Conservation (phyloP, 2,888 invertebrate genomes). For the Nycteola revayana region DNA sequence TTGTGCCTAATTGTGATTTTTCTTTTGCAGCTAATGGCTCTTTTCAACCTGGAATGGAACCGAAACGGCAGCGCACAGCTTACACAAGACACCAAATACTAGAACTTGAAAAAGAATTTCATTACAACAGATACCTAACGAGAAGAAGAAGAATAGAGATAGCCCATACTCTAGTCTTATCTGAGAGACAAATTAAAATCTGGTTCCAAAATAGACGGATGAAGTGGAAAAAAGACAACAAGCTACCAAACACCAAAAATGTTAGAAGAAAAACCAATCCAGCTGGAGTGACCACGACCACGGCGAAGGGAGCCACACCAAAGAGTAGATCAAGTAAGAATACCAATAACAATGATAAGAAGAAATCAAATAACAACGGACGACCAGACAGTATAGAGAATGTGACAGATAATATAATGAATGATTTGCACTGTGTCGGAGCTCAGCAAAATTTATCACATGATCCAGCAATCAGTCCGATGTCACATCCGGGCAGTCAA, state of each 20-base stretch:
- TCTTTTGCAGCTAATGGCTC: slow-evolving; percentile 90
- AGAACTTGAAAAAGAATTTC: slow-evolving; percentile 98
- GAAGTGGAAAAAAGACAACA: slow-evolving; percentile 91
- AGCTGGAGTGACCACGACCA: slow-evolving; percentile 85
- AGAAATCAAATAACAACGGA: slow-evolving; percentile 77
- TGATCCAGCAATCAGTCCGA: slow-evolving; percentile 76
- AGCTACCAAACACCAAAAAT: slow-evolving; percentile 92
- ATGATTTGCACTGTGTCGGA: slow-evolving; percentile 82
- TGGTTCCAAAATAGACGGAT: slow-evolving; percentile 94
- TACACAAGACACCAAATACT: slow-evolving; percentile 99
- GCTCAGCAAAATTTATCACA: slow-evolving; percentile 74
- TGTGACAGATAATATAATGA: slow-evolving; percentile 83
- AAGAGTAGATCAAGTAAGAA: slow-evolving; percentile 85
- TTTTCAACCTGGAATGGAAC: slow-evolving; percentile 96
- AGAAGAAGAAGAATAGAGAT: slow-evolving; percentile 97
- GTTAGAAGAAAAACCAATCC: slow-evolving; percentile 89
- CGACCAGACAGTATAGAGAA: slow-evolving; percentile 85
- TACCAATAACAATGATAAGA: slow-evolving; percentile 79
- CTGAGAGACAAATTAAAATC: slow-evolving; percentile 93
- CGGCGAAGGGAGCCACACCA: slow-evolving; percentile 82
- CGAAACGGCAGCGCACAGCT: slow-evolving; percentile 97
- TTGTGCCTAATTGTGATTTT: slow-evolving; percentile 22
- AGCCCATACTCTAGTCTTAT: slow-evolving; percentile 96
- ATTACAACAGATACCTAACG: slow-evolving; percentile 98
- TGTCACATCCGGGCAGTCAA: slow-evolving; percentile 70